phyloP scores from a whole-genome alignment of 2,113 vertebrate genomes.

The Panthera tigris region DNA sequence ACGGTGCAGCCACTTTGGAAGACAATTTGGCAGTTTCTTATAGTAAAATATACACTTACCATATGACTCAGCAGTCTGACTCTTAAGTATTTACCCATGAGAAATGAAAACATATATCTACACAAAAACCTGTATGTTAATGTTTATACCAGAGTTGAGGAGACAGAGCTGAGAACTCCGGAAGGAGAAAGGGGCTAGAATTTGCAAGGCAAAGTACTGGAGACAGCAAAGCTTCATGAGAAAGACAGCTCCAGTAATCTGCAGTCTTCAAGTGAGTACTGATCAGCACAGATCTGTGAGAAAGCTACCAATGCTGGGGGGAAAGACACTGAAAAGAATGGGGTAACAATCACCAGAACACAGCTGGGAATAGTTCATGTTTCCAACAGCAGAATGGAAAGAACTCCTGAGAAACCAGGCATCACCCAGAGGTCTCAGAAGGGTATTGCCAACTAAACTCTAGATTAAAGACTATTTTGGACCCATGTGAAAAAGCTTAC shows the following conservation, averaged over 20 bases:
- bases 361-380: not conserved
- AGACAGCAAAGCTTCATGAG: not conserved
- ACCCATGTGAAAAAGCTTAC: not conserved
- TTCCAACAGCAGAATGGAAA: not conserved
- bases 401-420: not conserved
- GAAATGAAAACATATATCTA: not conserved
- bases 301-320: not conserved
- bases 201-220: not conserved
- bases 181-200: not conserved
- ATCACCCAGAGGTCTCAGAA: not conserved
- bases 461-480: not conserved
- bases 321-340: not conserved
- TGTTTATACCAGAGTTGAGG: not conserved
- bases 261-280: not conserved
- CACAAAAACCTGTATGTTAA: not conserved
- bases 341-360: not conserved
- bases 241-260: not conserved
- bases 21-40: not conserved
- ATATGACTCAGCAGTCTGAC: not conserved
- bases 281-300: not conserved
- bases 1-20: not conserved
- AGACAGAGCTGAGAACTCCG: not conserved
- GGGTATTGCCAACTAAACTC: not conserved
- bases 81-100: not conserved
- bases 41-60: not conserved